Base-by-base conservation (phyloP, 2,888 invertebrate species). In the Gisinianus flammeolus region DNA sequence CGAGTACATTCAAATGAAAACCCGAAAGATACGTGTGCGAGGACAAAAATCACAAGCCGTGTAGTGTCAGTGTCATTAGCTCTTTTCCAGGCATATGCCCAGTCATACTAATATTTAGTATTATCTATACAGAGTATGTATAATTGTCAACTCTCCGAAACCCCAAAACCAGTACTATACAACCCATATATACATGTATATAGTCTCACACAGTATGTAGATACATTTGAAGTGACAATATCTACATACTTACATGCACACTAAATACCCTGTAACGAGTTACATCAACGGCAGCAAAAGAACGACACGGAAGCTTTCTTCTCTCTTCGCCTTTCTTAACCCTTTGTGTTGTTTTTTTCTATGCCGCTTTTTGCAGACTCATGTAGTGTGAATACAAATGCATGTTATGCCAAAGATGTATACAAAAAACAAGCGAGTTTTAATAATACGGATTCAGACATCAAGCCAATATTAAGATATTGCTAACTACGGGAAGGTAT, bases 301-400 rank as follows among this genome's bases (percentile, higher is more conserved):
- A 58, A 62, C 22, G 62, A 62, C 26, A 62, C 62, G 62, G 62
- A 62, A 62, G 62, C 62, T 62, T 12, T 26, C 28, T 26, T 16
- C 28, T 24, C 62, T 12, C 12, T 12, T 26, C 16, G 10, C 28
- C 26, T 26, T 28, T 62, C 28, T 26, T 12, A 26, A 62, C 62
- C 6, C 24, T 26, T 5, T 26, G 24, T 26, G 26, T 26, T n/a
- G 8, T 58, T 16, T 28, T 26, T 26, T 8, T 19, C 19, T 19
- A 16, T 6, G 44, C 8, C 3, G 44, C 44, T 44, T 44, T 44
- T 19, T 44, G 44, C 44, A 44, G 19, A 44, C 19, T 44, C 44
- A 44, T 44, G 16, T 6, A 2, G 16, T 44, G 2, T 44, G 6
- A 44, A 44, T 44, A 44, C 44, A 44, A 44, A 44, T 44, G 16